phyloP scores from a whole-genome alignment of 2,888 invertebrate genomes.

The Papilio demoleus region DNA sequence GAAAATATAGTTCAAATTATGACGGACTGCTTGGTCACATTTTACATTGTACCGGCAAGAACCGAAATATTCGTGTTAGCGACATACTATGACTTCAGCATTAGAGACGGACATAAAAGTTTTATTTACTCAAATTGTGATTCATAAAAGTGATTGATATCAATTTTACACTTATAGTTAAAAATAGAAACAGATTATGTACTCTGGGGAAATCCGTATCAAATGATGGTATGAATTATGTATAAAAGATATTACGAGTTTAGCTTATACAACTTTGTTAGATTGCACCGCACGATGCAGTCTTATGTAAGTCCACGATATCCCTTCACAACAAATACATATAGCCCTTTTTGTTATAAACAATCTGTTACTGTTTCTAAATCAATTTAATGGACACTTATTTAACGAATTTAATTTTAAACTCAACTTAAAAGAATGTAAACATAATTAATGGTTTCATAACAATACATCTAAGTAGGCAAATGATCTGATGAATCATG shows the following conservation, averaged over 20 bases:
- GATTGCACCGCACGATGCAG: slow-evolving; percentile 30
- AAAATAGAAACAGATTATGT: slow-evolving; percentile 29
- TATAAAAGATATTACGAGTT: background rate
- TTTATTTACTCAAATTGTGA: too few relatives aligned
- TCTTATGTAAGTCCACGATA: background rate
- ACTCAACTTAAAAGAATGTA: too few relatives aligned
- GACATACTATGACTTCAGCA: too few relatives aligned
- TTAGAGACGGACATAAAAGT: too few relatives aligned
- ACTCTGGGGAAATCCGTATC: background rate
- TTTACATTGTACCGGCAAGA: too few relatives aligned
- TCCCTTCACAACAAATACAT: background rate
- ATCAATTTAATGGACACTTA: background rate
- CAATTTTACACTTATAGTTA: background rate
- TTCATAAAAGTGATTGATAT: too few relatives aligned
- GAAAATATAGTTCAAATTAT: too few relatives aligned
- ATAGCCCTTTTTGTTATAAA: background rate
- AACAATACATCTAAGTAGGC: background rate
- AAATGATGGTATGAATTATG: background rate
- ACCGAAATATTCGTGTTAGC: too few relatives aligned
- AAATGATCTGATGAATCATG: slow-evolving; percentile 8
- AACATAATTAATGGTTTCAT: too few relatives aligned
- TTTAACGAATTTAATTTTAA: too few relatives aligned
- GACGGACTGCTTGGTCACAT: too few relatives aligned
- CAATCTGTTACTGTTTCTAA: background rate
- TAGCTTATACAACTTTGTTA: slow-evolving; percentile 22